These are phyloP conservation scores for Tachysurus vachellii DNA, from an alignment of 2,113 vertebrate genomes.

Conservation along the genomic window DNA sequence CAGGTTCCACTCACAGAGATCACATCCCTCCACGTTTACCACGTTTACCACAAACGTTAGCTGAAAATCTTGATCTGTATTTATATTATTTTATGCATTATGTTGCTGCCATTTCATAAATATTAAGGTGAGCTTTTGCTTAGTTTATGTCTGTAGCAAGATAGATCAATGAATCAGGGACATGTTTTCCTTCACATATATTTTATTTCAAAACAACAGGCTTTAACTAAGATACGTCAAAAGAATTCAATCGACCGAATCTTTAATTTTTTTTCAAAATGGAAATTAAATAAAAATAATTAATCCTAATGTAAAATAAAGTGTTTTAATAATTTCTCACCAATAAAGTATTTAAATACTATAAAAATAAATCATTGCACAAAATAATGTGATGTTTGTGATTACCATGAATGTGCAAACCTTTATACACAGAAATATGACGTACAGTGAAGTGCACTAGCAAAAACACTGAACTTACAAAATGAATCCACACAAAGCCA, in stretches of 20 bases:
- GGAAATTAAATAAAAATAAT: constrained; percentile 53
- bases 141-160: not conserved
- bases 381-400: constrained; percentile 60
- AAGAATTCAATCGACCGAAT: constrained; percentile 55
- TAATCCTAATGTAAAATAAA: constrained; percentile 61
- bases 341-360: constrained; percentile 70
- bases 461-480: constrained; percentile 30
- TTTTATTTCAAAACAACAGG: constrained; percentile 51
- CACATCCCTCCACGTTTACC: not conserved
- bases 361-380: constrained; percentile 78
- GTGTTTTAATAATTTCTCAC: constrained; percentile 63
- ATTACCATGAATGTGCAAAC: constrained; percentile 62
- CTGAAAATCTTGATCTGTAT: not conserved
- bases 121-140: not conserved
- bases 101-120: not conserved
- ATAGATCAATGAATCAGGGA: not conserved
- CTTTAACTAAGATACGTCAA: constrained; percentile 66
- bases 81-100: not conserved
- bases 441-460: constrained; percentile 17
- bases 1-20: not conserved
- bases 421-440: constrained; percentile 30
- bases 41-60: not conserved
- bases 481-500: constrained; percentile 52
- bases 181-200: constrained; percentile 21
- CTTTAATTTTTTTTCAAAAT: constrained; percentile 31